Evolutionary conservation across 2,888 invertebrate species (phyloP).

Genomic region (Embidobia sp.): DNA sequence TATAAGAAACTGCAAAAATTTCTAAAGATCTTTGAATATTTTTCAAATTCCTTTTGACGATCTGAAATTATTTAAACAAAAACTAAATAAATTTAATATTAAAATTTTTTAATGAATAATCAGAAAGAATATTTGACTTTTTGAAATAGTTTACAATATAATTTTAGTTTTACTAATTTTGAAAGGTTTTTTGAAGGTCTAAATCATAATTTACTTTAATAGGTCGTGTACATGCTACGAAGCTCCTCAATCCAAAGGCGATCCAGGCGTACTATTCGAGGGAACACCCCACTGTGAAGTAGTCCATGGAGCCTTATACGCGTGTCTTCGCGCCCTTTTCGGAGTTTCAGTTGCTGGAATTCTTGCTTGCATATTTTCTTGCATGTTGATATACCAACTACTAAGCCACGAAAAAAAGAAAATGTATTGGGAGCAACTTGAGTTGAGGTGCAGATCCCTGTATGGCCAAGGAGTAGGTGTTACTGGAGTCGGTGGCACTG

Average conservation of each 20-base stretch:
- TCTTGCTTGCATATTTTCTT: conserved; percentile 94
- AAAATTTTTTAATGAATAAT: no score
- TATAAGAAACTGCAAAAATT: no score
- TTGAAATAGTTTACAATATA: no score
- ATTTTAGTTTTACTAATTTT: no score
- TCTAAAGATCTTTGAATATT: no score
- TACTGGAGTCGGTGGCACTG: conserved; percentile 80
- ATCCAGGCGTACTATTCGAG: conserved; percentile 87
- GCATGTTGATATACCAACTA: conserved; percentile 95
- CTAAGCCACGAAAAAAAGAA: conserved; percentile 95
- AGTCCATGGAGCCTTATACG: conserved; percentile 94
- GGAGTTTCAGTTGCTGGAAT: conserved; percentile 95
- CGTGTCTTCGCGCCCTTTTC: conserved; percentile 93
- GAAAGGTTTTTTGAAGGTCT: no score
- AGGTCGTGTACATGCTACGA: conserved; percentile 83
- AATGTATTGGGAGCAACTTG: conserved; percentile 97
- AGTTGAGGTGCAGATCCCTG: conserved; percentile 89
- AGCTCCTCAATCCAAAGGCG: conserved; percentile 72
- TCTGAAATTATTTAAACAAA: no score
- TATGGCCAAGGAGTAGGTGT: conserved; percentile 84
- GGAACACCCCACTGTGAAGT: conserved; percentile 93
- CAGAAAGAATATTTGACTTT: no score
- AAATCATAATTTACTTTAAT: no score
- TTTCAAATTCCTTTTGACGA: no score
- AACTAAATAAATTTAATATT: no score